Evolutionary conservation across 2,113 vertebrate genomes (phyloP).

Genomic region (Hyperoodon ampullatus): DNA sequence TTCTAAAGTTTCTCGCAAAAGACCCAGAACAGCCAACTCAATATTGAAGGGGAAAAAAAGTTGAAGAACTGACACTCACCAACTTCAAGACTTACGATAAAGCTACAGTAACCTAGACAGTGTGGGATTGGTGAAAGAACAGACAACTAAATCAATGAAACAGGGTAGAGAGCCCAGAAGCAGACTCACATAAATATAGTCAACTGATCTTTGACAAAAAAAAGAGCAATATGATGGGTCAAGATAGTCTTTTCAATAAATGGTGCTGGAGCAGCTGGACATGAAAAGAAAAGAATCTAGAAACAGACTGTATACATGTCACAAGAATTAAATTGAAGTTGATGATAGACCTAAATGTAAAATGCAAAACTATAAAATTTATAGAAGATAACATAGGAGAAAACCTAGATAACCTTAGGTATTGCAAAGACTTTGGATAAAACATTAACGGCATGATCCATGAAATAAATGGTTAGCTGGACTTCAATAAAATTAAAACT

Average conservation of each 20-base stretch:
- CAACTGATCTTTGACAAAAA: neutral
- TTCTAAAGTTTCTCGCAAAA: neutral
- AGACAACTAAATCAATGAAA: neutral
- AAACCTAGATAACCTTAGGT: neutral
- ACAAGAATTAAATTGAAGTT: neutral
- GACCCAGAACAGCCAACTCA: neutral
- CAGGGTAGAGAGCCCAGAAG: neutral
- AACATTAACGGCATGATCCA: neutral
- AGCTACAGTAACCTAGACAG: neutral
- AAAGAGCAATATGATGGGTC: neutral
- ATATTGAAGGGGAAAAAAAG: neutral
- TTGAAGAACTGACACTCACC: neutral
- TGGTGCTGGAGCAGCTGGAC: neutral
- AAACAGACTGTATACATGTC: neutral
- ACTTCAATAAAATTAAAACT: neutral
- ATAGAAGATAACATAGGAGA: neutral
- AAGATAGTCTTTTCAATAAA: neutral
- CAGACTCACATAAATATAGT: neutral
- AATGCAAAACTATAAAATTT: neutral
- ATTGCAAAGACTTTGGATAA: neutral
- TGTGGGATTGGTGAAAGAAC: neutral
- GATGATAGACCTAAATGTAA: neutral
- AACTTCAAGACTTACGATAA: neutral
- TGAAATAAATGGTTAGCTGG: neutral
- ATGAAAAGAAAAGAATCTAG: neutral